Conservation (phyloP, 2,888 invertebrate species). For the Aspidiotus destructor region DNA sequence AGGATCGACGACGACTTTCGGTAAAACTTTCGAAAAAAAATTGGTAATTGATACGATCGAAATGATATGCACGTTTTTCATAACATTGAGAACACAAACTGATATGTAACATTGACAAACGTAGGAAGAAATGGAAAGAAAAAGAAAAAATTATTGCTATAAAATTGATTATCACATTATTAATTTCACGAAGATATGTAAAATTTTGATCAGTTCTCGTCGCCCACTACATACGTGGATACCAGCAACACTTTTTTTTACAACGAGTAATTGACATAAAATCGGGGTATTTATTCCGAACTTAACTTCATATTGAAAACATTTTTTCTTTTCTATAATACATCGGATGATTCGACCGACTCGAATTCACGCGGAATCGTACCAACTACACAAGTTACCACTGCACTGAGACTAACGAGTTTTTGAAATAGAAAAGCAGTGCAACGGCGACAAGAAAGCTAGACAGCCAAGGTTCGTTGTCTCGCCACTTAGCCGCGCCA, state of each 20-base stretch:
- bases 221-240: background rate
- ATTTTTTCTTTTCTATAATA: background rate
- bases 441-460: slow-evolving; percentile 33
- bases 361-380: background rate
- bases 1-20: slow-evolving; percentile 25
- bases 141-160: slow-evolving; percentile 9
- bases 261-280: slow-evolving; percentile 15
- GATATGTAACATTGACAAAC: slow-evolving; percentile 8
- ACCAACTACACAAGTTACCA: background rate
- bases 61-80: slow-evolving; percentile 10
- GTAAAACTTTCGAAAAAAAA: background rate
- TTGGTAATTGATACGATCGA: background rate
- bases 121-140: background rate
- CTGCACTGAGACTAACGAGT: slow-evolving; percentile 13
- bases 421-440: slow-evolving; percentile 1
- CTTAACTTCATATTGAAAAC: background rate
- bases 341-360: background rate
- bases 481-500: slow-evolving; percentile 27
- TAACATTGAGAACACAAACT: slow-evolving; percentile 6
- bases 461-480: slow-evolving; percentile 32
- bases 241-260: background rate
- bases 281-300: background rate
- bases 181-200: background rate
- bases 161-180: slow-evolving; percentile 3
- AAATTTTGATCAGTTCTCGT: background rate